Conservation (phyloP, 1,140 invertebrate species). For the Eumaeus atala region DNA sequence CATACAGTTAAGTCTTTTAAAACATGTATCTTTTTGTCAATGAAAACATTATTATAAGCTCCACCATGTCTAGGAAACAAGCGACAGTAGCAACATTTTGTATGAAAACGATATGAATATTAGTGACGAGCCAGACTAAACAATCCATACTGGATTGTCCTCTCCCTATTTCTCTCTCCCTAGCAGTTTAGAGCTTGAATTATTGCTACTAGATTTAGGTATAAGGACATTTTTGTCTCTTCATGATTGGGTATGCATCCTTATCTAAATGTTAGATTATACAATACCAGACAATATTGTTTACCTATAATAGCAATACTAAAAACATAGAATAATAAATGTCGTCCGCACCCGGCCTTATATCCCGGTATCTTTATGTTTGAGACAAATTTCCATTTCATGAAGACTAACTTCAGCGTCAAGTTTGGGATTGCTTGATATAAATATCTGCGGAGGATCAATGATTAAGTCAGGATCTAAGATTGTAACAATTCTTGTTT, state of each 20-base stretch:
- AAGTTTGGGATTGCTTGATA: background rate
- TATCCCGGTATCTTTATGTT: slow-evolving; percentile 1
- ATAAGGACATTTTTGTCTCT: background rate
- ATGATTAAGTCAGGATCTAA: background rate
- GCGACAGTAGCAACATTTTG: slow-evolving; percentile 7
- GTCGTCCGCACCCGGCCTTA: background rate
- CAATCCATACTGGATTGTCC: slow-evolving; percentile 12
- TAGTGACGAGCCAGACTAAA: slow-evolving; percentile 15
- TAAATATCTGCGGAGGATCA: background rate
- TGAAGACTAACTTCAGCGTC: background rate
- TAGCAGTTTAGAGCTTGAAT: slow-evolving; percentile 10
- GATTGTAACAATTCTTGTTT: slow-evolving; percentile 1
- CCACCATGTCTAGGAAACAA: slow-evolving; percentile 8
- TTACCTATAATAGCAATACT: background rate
- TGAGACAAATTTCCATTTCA: too few species aligned
- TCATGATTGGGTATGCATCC: background rate
- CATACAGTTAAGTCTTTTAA: slow-evolving; percentile 12
- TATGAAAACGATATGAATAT: slow-evolving; percentile 11
- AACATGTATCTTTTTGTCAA: background rate
- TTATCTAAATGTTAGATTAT: slow-evolving; percentile 2
- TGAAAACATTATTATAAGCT: slow-evolving; percentile 9
- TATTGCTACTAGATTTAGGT: background rate
- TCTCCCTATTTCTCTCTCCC: slow-evolving; percentile 19
- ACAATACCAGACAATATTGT: background rate
- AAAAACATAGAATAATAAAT: slow-evolving; percentile 13